Conservation (phyloP, 2,797 vertebrate species). For the Rousettus madagascariensis region DNA sequence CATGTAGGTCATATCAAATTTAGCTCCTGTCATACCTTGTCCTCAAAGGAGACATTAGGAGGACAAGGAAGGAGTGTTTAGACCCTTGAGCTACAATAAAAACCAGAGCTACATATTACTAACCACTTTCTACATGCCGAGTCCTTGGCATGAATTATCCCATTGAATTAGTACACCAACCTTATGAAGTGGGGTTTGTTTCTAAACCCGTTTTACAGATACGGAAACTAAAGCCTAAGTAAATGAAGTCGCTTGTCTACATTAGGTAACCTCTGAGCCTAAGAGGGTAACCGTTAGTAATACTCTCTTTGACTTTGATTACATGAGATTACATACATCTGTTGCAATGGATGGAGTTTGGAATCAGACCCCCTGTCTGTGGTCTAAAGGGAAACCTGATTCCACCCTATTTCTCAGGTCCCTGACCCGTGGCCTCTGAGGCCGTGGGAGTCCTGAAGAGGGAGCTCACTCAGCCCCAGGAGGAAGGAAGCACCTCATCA, state of each 20-base stretch:
- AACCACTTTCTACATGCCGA: neutral
- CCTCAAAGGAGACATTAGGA: neutral
- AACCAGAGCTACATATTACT: neutral
- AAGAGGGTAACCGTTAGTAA: neutral
- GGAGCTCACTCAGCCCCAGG: neutral
- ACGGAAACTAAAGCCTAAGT: neutral
- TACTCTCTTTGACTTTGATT: neutral
- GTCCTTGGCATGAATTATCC: neutral
- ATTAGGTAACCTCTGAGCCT: neutral
- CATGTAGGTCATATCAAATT: neutral
- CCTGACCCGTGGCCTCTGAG: constrained; percentile 23
- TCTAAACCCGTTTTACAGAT: neutral
- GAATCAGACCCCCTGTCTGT: neutral
- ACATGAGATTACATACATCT: neutral
- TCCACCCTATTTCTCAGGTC: neutral
- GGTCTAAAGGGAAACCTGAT: neutral
- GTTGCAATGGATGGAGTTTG: neutral
- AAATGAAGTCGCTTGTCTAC: neutral
- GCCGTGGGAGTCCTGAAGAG: constrained; percentile 31
- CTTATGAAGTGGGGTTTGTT: neutral
- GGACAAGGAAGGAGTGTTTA: neutral
- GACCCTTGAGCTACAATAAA: neutral
- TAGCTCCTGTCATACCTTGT: neutral
- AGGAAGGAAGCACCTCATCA: constrained; percentile 60
- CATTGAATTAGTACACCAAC: neutral